A percentile compares a stretch with the other conserved stretches of the same genome.
Conservation (phyloP, 2,113 vertebrate species). For the human region DNA sequence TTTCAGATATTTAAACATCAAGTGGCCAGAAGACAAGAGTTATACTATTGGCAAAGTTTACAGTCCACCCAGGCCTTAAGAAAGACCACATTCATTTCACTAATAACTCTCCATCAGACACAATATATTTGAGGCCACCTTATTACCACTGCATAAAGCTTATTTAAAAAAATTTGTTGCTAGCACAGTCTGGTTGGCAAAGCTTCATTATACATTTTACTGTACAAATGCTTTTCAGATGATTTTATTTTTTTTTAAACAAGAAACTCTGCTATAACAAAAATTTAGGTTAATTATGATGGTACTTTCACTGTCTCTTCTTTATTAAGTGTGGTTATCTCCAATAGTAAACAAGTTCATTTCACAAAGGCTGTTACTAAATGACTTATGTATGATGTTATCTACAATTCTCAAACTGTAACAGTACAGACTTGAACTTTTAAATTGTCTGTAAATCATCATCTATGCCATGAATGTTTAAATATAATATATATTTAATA, state of each 20-base stretch:
- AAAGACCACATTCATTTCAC: conserved; percentile 35
- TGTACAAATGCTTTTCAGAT: conserved; percentile 86
- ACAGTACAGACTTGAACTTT: conserved; percentile 84
- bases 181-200: conserved; percentile 79
- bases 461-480: conserved; percentile 89
- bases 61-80: conserved; percentile 56
- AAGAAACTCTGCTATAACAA: conserved; percentile 83
- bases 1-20: conserved; percentile 62
- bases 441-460: conserved; percentile 86
- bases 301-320: conserved; percentile 82
- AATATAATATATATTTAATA: conserved; percentile 91
- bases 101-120: conserved; percentile 37
- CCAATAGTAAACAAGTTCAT: conserved; percentile 83
- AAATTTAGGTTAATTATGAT: conserved; percentile 81
- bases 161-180: conserved; percentile 58
- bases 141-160: conserved; percentile 60
- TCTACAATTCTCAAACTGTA: conserved; percentile 87
- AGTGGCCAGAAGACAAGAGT: conserved; percentile 65
- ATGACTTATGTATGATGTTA: conserved; percentile 84
- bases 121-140: conserved; percentile 55
- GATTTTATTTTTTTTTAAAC: conserved; percentile 76
- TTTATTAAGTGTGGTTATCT: conserved; percentile 82
- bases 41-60: conserved; percentile 64
- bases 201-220: conserved; percentile 84
- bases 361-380: conserved; percentile 84